Conservation (phyloP, 1,140 invertebrate genomes). For the Conus ventricosus region DNA sequence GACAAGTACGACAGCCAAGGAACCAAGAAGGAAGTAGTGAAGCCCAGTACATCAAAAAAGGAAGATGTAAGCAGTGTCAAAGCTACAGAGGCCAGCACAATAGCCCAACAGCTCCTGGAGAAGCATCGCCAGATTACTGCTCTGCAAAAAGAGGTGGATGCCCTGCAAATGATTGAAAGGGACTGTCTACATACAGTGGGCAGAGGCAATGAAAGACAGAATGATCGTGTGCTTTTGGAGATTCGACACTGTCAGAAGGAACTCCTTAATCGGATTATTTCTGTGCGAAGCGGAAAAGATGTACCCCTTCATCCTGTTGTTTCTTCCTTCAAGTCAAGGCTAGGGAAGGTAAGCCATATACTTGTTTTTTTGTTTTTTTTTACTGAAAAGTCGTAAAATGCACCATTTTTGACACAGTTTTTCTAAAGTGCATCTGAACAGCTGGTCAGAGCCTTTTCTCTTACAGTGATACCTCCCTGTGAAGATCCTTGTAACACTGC, state of each 20-base stretch:
- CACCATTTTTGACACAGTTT: too few species aligned
- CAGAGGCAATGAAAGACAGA: neutral
- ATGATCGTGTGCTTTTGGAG: neutral
- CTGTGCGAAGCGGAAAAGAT: too few species aligned
- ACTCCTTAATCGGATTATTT: too few species aligned
- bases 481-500: too few species aligned
- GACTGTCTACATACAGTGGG: slow-evolving; percentile 57
- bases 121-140: slow-evolving; percentile 48
- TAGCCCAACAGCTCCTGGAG: neutral
- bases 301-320: too few species aligned
- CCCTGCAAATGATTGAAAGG: slow-evolving; percentile 64
- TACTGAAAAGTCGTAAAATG: too few species aligned
- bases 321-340: too few species aligned
- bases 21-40: neutral
- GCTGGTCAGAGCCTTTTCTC: too few species aligned
- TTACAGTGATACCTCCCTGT: too few species aligned
- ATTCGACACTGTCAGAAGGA: neutral
- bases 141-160: slow-evolving; percentile 60
- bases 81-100: neutral
- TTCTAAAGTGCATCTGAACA: too few species aligned
- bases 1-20: neutral
- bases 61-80: neutral
- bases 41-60: neutral
- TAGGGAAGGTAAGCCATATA: too few species aligned
- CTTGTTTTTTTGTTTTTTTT: too few species aligned